A percentile compares a stretch with the other conserved stretches of the same genome.
Conservation (phyloP, 2,113 vertebrate genomes). For the Heloderma charlesbogerti region DNA sequence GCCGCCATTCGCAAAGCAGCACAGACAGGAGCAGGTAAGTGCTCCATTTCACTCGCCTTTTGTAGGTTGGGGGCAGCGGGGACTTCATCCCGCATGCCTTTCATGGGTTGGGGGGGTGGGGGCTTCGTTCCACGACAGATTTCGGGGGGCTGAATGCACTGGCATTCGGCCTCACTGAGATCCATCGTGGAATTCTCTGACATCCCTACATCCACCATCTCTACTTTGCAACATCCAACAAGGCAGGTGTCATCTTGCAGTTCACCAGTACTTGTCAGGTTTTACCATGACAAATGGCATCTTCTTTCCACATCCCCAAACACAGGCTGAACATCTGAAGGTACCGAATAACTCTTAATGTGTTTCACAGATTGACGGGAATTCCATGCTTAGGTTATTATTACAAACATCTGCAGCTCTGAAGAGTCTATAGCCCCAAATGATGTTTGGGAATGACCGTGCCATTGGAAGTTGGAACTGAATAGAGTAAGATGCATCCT, state of each 20-base stretch:
- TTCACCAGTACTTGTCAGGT: conserved; percentile 40
- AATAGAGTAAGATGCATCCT: background rate
- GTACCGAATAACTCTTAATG: conserved; percentile 35
- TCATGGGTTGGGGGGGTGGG: no score
- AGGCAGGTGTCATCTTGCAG: conserved; percentile 33
- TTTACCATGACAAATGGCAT: conserved; percentile 59
- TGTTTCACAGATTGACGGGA: conserved; percentile 55
- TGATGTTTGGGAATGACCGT: conserved; percentile 43
- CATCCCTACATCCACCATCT: no score
- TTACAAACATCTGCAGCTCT: conserved; percentile 61
- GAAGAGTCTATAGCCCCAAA: conserved; percentile 52
- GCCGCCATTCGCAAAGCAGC: no score
- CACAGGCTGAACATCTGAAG: conserved; percentile 40
- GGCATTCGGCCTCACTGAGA: no score
- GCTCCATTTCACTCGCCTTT: no score
- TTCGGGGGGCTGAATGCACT: no score
- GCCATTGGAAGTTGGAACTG: conserved; percentile 29
- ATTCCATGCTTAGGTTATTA: conserved; percentile 43
- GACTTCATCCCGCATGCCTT: no score
- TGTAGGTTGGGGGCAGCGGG: no score
- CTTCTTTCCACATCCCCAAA: conserved; percentile 53
- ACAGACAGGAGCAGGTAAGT: no score
- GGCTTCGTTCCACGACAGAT: no score
- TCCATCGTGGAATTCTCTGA: no score
- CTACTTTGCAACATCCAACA: conserved; percentile 55